A percentile compares a stretch with the other conserved stretches of the same genome.
Evolutionary conservation across 2,797 vertebrate species (phyloP).

Genomic region (Hoplostethus atlanticus): DNA sequence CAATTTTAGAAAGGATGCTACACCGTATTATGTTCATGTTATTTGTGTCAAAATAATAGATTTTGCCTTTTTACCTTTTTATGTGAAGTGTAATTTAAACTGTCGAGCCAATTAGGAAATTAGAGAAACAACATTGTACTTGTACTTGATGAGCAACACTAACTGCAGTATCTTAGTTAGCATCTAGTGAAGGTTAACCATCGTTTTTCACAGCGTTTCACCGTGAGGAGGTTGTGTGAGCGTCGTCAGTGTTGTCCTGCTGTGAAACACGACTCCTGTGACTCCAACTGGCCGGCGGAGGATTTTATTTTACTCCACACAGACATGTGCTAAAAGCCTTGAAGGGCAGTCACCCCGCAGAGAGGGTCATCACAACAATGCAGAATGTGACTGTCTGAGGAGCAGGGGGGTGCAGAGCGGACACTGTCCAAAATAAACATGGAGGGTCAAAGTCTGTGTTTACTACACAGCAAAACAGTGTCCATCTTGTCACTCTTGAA

Average conservation of each 20-base stretch:
- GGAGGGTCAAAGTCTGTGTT: conserved; percentile 19
- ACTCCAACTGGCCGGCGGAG: conserved; percentile 34
- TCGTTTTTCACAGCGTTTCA: conserved; percentile 10
- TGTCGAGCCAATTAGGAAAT: background rate
- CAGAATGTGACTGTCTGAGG: conserved; percentile 32
- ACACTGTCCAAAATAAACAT: conserved; percentile 33
- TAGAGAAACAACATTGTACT: background rate
- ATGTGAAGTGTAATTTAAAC: background rate
- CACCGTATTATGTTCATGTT: background rate
- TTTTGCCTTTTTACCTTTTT: background rate
- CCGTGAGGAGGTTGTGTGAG: conserved; percentile 15
- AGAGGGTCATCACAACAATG: conserved; percentile 64
- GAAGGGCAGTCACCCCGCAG: conserved; percentile 31
- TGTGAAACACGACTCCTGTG: conserved; percentile 70
- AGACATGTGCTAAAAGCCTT: conserved; percentile 32
- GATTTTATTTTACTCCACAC: conserved; percentile 37
- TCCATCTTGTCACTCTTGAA: background rate
- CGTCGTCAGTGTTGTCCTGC: conserved; percentile 59
- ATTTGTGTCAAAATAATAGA: background rate
- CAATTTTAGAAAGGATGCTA: too few species aligned
- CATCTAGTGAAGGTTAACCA: background rate
- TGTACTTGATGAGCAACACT: background rate
- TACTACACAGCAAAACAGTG: background rate
- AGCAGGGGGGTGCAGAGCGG: conserved; percentile 4
- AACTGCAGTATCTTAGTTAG: background rate